A percentile compares a stretch with the other conserved stretches of the same genome.
Evolutionary conservation across 2,888 invertebrate genomes (phyloP).

Genomic region (Polyommatus iphigenia): DNA sequence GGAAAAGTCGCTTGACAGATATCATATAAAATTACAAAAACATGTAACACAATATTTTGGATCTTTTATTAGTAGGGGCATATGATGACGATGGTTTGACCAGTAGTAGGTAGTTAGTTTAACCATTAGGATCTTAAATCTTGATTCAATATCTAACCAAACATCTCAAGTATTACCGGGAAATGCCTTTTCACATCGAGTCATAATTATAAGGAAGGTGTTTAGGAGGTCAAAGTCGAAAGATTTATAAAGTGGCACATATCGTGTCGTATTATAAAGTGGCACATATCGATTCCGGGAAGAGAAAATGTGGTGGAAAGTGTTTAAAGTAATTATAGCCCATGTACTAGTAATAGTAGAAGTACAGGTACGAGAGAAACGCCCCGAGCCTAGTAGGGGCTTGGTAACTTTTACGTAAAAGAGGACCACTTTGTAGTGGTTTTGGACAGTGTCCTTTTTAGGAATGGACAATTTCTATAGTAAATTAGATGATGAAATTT

Average conservation of each 20-base stretch:
- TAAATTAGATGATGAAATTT: no score
- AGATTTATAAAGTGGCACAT: constrained; percentile 29
- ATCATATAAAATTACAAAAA: no score
- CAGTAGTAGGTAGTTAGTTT: no score
- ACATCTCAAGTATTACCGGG: neutral
- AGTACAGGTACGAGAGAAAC: constrained; percentile 5
- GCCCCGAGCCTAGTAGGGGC: neutral
- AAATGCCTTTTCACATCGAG: constrained; percentile 4
- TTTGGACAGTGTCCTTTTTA: no score
- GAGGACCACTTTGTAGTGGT: no score
- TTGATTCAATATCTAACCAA: neutral
- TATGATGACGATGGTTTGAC: no score
- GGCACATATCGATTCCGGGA: constrained; percentile 40
- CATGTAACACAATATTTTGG: no score
- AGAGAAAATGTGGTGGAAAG: constrained; percentile 41
- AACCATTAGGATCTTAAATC: neutral
- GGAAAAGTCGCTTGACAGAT: no score
- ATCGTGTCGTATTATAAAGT: constrained; percentile 33
- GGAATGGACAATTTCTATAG: no score
- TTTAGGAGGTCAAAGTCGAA: constrained; percentile 18
- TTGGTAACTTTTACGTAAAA: neutral
- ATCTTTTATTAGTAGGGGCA: no score
- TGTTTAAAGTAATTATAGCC: constrained; percentile 39
- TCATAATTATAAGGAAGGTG: neutral
- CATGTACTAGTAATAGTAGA: neutral